A percentile compares a stretch with the other conserved stretches of the same genome.
phyloP scores from a whole-genome alignment of 1,140 invertebrate species.

The Drosophila santomea region DNA sequence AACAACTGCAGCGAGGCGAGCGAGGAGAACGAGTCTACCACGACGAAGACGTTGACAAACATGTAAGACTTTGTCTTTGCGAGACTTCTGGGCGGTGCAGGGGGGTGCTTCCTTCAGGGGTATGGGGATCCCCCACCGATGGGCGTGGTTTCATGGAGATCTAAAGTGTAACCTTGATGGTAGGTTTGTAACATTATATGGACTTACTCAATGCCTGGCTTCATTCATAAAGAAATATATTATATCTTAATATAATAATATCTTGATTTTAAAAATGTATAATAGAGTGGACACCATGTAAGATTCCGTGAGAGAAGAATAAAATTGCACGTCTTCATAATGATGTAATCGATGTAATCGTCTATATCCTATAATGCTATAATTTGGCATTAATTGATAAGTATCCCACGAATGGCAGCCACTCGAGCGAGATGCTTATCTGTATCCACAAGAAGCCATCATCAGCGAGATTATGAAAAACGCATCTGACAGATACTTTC shows the following conservation, averaged over 20 bases:
- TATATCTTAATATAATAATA: too few species aligned
- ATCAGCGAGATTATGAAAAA: slow-evolving; percentile 45
- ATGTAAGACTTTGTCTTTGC: slow-evolving; percentile 3
- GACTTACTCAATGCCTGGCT: too few species aligned
- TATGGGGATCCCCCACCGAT: neutral
- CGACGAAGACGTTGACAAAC: slow-evolving; percentile 42
- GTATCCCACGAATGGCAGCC: slow-evolving; percentile 19
- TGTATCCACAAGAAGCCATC: slow-evolving; percentile 26
- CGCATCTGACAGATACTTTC: slow-evolving; percentile 51
- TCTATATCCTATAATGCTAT: too few species aligned
- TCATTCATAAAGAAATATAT: too few species aligned
- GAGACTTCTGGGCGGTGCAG: slow-evolving; percentile 3
- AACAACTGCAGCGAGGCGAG: slow-evolving; percentile 64
- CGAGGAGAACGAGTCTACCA: slow-evolving; percentile 38
- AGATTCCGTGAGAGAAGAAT: too few species aligned
- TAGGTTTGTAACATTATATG: neutral
- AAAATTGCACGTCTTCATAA: too few species aligned
- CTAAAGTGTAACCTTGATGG: neutral
- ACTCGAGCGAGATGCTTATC: slow-evolving; percentile 18
- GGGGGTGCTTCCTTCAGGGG: neutral
- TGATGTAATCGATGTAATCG: neutral
- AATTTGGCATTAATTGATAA: slow-evolving; percentile 1
- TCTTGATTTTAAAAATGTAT: too few species aligned
- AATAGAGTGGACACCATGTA: too few species aligned
- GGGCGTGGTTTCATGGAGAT: slow-evolving; percentile 15